These are phyloP conservation scores for Actinia tenebrosa DNA, from an alignment of 64 coral and sea anemone species.

Conservation along the genomic window DNA sequence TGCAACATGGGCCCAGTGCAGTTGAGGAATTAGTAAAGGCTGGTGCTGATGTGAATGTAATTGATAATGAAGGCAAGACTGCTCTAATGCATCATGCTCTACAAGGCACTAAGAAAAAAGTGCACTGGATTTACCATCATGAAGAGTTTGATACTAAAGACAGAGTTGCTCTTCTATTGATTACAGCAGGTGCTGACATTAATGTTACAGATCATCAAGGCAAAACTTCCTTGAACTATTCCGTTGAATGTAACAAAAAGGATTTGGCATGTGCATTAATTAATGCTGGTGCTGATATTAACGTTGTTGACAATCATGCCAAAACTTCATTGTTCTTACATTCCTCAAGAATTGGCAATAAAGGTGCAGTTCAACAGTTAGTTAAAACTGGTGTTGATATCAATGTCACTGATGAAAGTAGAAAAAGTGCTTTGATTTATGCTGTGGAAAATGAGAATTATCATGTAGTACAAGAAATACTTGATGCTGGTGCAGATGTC, in stretches of 20 bases:
- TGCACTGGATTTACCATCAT: background rate
- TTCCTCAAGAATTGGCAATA: background rate
- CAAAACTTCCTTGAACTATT: background rate
- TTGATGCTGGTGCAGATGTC: conserved; percentile 1
- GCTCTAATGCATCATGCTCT: background rate
- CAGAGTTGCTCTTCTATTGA: background rate
- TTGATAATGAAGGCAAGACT: background rate
- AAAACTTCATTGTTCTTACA: background rate
- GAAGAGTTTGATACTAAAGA: background rate
- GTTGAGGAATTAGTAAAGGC: background rate
- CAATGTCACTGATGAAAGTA: background rate
- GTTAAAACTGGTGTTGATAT: background rate
- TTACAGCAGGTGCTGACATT: background rate
- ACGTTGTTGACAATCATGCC: background rate
- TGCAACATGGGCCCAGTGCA: background rate
- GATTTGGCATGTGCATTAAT: background rate
- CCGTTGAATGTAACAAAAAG: background rate
- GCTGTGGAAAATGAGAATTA: background rate
- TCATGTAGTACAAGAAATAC: background rate
- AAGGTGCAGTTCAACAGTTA: background rate
- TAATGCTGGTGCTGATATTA: background rate
- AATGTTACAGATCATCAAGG: background rate
- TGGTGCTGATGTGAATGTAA: background rate
- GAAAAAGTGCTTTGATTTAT: background rate
- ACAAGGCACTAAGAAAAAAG: background rate